Evolutionary conservation across 2,888 invertebrate genomes (phyloP), one percentile per base, ranked within the genome.

Genomic region (Margaritifera margaritifera): DNA sequence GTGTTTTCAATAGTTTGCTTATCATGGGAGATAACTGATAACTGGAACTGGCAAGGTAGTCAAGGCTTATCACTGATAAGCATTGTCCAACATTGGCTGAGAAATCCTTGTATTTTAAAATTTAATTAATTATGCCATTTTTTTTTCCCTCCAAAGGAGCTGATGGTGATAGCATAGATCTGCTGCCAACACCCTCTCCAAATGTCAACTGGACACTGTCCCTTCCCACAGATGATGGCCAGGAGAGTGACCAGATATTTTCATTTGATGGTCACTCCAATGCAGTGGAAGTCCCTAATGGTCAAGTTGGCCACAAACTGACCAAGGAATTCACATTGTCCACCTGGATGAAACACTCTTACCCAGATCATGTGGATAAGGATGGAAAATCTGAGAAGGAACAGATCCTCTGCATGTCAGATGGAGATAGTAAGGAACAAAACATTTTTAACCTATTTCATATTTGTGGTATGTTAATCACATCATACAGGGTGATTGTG

Each of bases 381-480:
- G 73, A 77, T 18, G 78, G 76, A 24, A 75, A 83, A 93, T 62
- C 72, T 5, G 79, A 94, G 79, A 99, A 99, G 91, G 99, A 99
- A 88, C 98, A 99, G 87, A 94, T 99, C 83, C 91, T 99, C 60
- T 99, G 99, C 90, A 95, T 96, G 85, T 97, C 98, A 42, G 99
- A 99, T 90, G 97, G 98, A 88, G 97, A 98, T 89, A 97, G 97
- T 97, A 86, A 93, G 94, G 77, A 58, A 19, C 24, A 60, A n/a
- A 22, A 50, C 15, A 2, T 31, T 25, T 42, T 51, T 50, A 42
- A n/a, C 24, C n/a, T n/a, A n/a, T n/a, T 57, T 69, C 18, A 25
- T 20, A 11, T 59, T 20, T 25, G 27, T 59, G 59, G 22, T 22
- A 55, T 55, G 11, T 55, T 55, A 8, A 55, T 42, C 15, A 42